A percentile compares a stretch with the other conserved stretches of the same genome.
phyloP scores from a whole-genome alignment of 2,113 vertebrate genomes.

The Cyprinodon tularosa region DNA sequence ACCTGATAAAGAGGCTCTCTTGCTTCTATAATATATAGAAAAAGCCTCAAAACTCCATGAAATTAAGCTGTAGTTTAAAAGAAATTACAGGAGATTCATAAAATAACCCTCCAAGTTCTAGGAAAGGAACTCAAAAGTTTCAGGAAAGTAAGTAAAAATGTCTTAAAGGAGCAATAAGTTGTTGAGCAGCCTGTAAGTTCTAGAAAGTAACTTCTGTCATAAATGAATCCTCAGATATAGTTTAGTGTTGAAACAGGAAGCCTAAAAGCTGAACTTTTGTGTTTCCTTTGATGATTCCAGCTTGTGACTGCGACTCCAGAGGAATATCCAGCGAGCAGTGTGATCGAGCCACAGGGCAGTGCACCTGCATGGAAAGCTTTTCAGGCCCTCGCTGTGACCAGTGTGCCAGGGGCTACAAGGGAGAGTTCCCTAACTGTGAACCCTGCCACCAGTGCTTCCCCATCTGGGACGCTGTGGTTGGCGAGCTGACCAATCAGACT shows the following conservation, averaged over 20 bases:
- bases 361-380: conserved; percentile 85
- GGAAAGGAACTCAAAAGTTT: too few relatives aligned
- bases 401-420: conserved; percentile 89
- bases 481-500: conserved; percentile 87
- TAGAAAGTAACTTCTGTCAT: neutral
- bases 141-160: too few relatives aligned
- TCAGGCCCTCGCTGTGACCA: conserved; percentile 86
- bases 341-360: conserved; percentile 85
- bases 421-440: conserved; percentile 87
- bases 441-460: conserved; percentile 92
- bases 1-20: too few relatives aligned
- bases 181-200: neutral
- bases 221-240: neutral
- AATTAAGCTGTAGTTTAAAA: too few relatives aligned
- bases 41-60: too few relatives aligned
- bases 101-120: too few relatives aligned
- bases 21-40: too few relatives aligned
- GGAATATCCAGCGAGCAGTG: conserved; percentile 90
- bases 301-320: conserved; percentile 89
- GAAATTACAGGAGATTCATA: too few relatives aligned
- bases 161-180: too few relatives aligned
- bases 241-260: too few relatives aligned
- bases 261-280: neutral
- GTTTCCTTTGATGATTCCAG: conserved; percentile 67
- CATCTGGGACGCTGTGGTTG: conserved; percentile 86